A percentile compares a stretch with the other conserved stretches of the same genome.
These are phyloP conservation scores for Leucophenga varia DNA, from an alignment of 1,140 invertebrate species.

Conservation along the genomic window DNA sequence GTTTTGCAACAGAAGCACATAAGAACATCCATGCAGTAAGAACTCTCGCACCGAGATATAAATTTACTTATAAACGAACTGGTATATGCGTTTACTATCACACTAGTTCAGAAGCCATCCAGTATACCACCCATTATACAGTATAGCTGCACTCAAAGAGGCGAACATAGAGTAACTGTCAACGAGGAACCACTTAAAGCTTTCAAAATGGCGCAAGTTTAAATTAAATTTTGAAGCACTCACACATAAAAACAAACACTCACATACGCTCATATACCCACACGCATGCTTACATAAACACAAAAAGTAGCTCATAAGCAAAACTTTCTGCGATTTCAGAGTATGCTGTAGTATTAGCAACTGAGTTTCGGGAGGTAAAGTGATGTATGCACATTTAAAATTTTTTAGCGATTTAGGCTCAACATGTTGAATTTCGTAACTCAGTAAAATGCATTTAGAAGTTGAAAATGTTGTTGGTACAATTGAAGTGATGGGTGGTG, in stretches of 20 bases:
- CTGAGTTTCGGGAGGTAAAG: slow-evolving; percentile 2
- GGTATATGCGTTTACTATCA: too few species aligned
- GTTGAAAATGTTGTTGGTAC: too few species aligned
- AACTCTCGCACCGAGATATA: too few species aligned
- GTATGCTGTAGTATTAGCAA: not conserved
- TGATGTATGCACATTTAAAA: slow-evolving; percentile 49
- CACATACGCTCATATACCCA: not conserved
- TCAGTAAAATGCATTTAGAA: slow-evolving; percentile 16
- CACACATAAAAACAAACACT: not conserved
- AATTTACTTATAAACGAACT: too few species aligned
- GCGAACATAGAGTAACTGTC: slow-evolving; percentile 47
- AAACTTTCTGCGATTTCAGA: slow-evolving; percentile 44
- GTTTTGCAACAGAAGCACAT: too few species aligned
- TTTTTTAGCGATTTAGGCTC: slow-evolving; percentile 53
- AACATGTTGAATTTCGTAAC: slow-evolving; percentile 31
- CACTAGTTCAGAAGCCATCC: too few species aligned
- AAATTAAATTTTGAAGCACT: slow-evolving; percentile 52
- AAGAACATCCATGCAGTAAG: too few species aligned
- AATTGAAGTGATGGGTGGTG: too few species aligned
- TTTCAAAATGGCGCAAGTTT: slow-evolving; percentile 53
- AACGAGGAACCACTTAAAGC: slow-evolving; percentile 54
- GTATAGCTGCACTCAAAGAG: too few species aligned
- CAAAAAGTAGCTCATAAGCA: too few species aligned
- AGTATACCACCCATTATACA: too few species aligned
- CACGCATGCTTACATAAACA: slow-evolving; percentile 26